Evolutionary conservation across 35 echinoderm and acorn worm species (phyloP), one percentile per base, ranked within the genome.

Genomic region (Diadema setosum): DNA sequence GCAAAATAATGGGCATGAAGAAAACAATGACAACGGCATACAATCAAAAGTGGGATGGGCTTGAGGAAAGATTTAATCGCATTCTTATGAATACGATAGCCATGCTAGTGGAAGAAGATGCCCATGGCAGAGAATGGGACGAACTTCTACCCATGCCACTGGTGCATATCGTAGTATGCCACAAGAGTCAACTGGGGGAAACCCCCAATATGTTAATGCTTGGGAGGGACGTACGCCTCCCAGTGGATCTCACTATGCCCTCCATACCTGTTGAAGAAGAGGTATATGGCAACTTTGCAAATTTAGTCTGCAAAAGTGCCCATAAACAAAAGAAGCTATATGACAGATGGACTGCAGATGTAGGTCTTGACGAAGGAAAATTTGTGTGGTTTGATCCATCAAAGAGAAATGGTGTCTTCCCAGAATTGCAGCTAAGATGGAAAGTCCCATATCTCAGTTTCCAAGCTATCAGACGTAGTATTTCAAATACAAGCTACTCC

Each of bases 1-100:
- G 93, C 40, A 26, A 60, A 14, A 12, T 94, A 24, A 35, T 94
- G n/a, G n/a, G n/a, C n/a, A n/a, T n/a, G n/a, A n/a, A n/a, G n/a
- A n/a, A n/a, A n/a, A n/a, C n/a, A n/a, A 30, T 65, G 4, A 91
- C 82, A 1, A 91, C 93, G 16, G 40, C 82, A 18, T 81, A 80
- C n/a, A 35, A 80, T 32, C 82, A 87, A 20, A 80, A 89, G 30
- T 86, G 82, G 24, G 88, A 94, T 48, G 76, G 93, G n/a, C n/a
- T n/a, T n/a, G n/a, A n/a, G n/a, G n/a, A n/a, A n/a, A n/a, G n/a
- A n/a, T n/a, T n/a, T n/a, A n/a, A n/a, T n/a, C n/a, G n/a, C n/a
- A n/a, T n/a, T n/a, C n/a, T n/a, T n/a, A n/a, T n/a, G n/a, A n/a
- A n/a, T n/a, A n/a, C n/a, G n/a, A n/a, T n/a, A n/a, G n/a, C n/a